Conservation (phyloP, 2,113 vertebrate genomes). For the Sander lucioperca region DNA sequence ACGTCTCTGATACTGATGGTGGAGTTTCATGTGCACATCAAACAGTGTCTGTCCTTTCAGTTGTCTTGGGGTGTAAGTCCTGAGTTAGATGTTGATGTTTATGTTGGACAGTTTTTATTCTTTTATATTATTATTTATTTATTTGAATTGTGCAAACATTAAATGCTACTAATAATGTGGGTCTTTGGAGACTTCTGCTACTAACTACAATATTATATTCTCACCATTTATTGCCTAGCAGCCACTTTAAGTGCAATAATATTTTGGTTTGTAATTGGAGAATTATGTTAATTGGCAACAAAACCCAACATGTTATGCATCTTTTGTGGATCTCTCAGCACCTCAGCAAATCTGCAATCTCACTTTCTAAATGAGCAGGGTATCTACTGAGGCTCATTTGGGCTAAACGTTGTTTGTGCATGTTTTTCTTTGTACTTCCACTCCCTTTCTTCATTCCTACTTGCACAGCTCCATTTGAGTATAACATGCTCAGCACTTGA, state of each 20-base stretch:
- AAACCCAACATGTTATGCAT: slow-evolving; percentile 28
- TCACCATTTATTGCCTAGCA: background rate
- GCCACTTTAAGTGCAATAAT: slow-evolving; percentile 8
- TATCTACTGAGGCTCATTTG: slow-evolving; percentile 28
- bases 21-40: slow-evolving; percentile 26
- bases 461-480: slow-evolving; percentile 6
- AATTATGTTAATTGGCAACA: slow-evolving; percentile 32
- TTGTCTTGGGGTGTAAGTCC: background rate
- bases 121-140: background rate
- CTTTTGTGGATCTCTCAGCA: slow-evolving; percentile 25
- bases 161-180: background rate
- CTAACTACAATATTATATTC: slow-evolving; percentile 1
- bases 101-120: background rate
- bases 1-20: background rate
- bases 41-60: background rate
- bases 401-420: slow-evolving; percentile 21
- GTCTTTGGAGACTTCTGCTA: slow-evolving; percentile 1
- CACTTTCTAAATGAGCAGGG: background rate
- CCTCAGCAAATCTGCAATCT: slow-evolving; percentile 10
- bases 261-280: slow-evolving; percentile 33
- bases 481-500: slow-evolving; percentile 17
- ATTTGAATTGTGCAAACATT: background rate
- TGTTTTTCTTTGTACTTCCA: slow-evolving; percentile 2
- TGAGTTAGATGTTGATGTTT: slow-evolving; percentile 9
- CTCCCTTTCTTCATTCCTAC: background rate